Evolutionary conservation across 2,797 vertebrate species (phyloP).

Genomic region (Enteromius mattozi): DNA sequence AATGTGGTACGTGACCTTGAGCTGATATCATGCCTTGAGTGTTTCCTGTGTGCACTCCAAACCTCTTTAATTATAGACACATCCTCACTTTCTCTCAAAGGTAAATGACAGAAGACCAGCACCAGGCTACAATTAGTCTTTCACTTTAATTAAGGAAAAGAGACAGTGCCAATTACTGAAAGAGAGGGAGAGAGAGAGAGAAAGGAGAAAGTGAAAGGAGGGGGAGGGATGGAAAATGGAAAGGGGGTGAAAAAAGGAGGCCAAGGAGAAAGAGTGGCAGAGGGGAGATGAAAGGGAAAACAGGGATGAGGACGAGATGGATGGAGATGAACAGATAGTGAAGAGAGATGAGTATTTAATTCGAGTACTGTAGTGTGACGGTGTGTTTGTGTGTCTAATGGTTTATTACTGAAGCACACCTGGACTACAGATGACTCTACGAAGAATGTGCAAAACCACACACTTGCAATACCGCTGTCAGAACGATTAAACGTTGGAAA

Average conservation of each 20-base stretch:
- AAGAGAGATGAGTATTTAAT: constrained; percentile 33
- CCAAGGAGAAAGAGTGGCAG: constrained; percentile 20
- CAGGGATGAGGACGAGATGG: constrained; percentile 13
- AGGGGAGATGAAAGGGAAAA: constrained; percentile 9
- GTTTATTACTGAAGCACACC: constrained; percentile 34
- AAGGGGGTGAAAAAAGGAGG: constrained; percentile 38
- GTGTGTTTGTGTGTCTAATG: constrained; percentile 20
- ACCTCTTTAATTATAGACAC: constrained; percentile 60
- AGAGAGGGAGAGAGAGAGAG: constrained; percentile 53
- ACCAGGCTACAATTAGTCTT: constrained; percentile 77
- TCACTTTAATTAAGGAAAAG: constrained; percentile 79
- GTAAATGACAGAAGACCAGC: constrained; percentile 75
- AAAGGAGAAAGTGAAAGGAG: constrained; percentile 20
- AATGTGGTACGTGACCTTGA: constrained; percentile 58
- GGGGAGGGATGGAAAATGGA: constrained; percentile 21
- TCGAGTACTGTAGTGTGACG: constrained; percentile 31
- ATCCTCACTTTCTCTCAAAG: constrained; percentile 46
- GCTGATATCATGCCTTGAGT: constrained; percentile 55
- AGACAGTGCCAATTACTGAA: constrained; percentile 75
- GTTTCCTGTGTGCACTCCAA: constrained; percentile 50
- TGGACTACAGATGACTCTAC: background rate
- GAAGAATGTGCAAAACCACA: background rate
- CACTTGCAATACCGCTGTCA: background rate
- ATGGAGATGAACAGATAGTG: constrained; percentile 42
- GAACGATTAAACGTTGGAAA: background rate